Base-by-base conservation (phyloP, 1,140 invertebrate genomes). In the Epicauta chinensis region DNA sequence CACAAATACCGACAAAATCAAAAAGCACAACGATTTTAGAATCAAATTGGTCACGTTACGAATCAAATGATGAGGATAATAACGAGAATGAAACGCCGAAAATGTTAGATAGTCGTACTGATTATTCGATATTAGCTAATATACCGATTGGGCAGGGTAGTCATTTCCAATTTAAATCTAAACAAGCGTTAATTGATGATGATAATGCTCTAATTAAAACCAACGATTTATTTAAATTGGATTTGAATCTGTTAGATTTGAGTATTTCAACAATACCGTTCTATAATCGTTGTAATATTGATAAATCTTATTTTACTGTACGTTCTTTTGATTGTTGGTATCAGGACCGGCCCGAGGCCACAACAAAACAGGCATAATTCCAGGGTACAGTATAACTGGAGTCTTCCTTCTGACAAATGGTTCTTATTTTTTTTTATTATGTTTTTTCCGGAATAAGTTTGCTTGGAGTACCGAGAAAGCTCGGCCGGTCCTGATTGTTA, bases 11-110 rank as follows among this genome's bases (percentile, higher is more conserved):
- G 9, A 11, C 41, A 13, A 59, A 56, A 54, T 23, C 47, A 11
- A 60, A 60, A 52, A 10, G 17, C 6, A 32, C 36, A 29, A 38
- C 42, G 4, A 43, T 47, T 12, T 52, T 62, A 23, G 53, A 47
- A 29, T 58, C 60, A 10, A 65, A 65, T 37, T 65, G 61, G 61
- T 44, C 62, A 40, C 46, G 61, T 16, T 65, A 66, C 47, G 60
- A 62, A 43, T 37, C 51, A 23, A 42, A 51, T 16, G 50, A 49
- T 17, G 41, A 52, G 16, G 2, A 17, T 16, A 48, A 47, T 23
- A 23, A 23, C 7, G 23, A 23, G 7, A 23, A 23, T 23, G 23
- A 5, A 23, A 23, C 23, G 23, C n/a, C n/a, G n/a, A n/a, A n/a
- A n/a, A 23, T 5, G 7, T 34, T 50, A 40, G 35, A 12, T 14